Evolutionary conservation across 2,888 invertebrate genomes (phyloP).

Genomic region (Tinea semifulvella): DNA sequence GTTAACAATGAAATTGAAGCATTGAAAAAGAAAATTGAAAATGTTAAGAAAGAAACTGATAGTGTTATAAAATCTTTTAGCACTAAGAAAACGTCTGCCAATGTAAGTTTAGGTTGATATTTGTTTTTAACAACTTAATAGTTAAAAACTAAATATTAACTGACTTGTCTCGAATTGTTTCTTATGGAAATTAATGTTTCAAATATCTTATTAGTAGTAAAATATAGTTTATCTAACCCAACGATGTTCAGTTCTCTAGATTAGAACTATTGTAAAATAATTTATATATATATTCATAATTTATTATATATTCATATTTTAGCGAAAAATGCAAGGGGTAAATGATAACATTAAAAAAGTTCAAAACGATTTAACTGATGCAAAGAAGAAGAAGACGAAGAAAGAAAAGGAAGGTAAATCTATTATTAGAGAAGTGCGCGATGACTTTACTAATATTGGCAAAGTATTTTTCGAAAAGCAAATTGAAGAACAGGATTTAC

Average conservation of each 20-base stretch:
- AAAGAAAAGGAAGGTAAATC: conserved; percentile 39
- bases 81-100: conserved; percentile 24
- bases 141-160: too few species aligned
- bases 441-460: conserved; percentile 42
- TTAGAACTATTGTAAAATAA: too few species aligned
- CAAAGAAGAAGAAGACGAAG: conserved; percentile 27
- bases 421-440: conserved; percentile 41
- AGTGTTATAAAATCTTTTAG: conserved; percentile 25
- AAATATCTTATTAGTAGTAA: too few species aligned
- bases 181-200: too few species aligned
- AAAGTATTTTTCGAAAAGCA: conserved; percentile 40
- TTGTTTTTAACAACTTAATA: too few species aligned
- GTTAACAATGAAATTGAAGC: conserved; percentile 36
- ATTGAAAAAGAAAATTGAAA: conserved; percentile 33
- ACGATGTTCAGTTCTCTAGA: too few species aligned
- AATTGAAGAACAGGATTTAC: conserved; percentile 45
- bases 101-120: conserved; percentile 35
- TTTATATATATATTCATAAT: conserved; percentile 20
- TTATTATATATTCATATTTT: neutral
- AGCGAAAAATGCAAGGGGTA: neutral
- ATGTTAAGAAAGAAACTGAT: conserved; percentile 30
- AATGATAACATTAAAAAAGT: conserved; percentile 25
- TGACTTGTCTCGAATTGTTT: too few species aligned
- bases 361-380: conserved; percentile 27
- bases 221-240: too few species aligned